A percentile compares a stretch with the other conserved stretches of the same genome.
Conservation (phyloP, 2,797 vertebrate species). For the Myotis planiceps region DNA sequence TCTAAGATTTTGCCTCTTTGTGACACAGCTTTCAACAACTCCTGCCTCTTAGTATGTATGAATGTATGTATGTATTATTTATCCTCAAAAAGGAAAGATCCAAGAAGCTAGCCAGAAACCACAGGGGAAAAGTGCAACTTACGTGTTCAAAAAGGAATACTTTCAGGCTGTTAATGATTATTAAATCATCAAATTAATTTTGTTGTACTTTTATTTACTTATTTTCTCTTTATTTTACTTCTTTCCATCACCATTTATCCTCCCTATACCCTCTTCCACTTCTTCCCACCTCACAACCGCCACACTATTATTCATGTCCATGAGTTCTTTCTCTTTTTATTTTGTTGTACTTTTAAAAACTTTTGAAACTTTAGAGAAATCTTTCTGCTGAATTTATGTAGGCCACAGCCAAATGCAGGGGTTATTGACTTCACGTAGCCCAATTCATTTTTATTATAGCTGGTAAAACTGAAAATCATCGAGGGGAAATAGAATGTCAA, state of each 20-base stretch:
- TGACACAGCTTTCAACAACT: neutral
- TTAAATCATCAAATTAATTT: neutral
- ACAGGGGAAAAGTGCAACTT: neutral
- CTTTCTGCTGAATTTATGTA: neutral
- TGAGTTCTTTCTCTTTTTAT: neutral
- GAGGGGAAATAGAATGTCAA: neutral
- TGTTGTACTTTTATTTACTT: neutral
- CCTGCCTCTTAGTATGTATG: neutral
- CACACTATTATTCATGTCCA: neutral
- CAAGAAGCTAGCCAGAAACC: neutral
- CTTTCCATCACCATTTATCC: neutral
- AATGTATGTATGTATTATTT: neutral
- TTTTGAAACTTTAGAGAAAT: neutral
- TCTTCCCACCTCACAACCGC: neutral
- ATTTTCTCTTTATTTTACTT: neutral
- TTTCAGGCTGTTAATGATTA: constrained; percentile 4
- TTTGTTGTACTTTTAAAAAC: neutral
- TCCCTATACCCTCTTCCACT: neutral
- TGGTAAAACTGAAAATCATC: neutral
- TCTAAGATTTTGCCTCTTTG: neutral
- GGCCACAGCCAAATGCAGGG: neutral
- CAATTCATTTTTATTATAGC: neutral
- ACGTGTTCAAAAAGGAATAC: neutral
- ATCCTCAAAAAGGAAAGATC: neutral
- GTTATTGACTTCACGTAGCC: neutral